Evolutionary conservation across 2,797 vertebrate genomes (phyloP).

Genomic region (Poecilia picta): DNA sequence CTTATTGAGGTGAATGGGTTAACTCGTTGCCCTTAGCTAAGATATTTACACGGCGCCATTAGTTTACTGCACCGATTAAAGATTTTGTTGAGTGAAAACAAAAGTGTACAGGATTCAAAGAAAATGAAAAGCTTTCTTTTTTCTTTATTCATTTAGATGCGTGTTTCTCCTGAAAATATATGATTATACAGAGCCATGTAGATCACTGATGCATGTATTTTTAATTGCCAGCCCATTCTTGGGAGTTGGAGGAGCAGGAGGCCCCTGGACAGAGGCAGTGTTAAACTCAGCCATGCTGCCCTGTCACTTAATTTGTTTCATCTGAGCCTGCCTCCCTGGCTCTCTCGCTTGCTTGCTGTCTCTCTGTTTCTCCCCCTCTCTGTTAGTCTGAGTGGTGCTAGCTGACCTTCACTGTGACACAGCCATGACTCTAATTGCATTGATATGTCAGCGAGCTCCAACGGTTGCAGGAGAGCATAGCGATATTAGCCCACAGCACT

Average conservation of each 20-base stretch:
- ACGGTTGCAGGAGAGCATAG: conserved; percentile 56
- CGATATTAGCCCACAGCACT: conserved; percentile 60
- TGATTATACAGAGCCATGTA: conserved; percentile 64
- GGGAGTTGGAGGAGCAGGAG: conserved; percentile 53
- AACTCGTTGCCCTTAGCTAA: conserved; percentile 45
- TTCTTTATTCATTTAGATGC: conserved; percentile 31
- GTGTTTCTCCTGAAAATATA: conserved; percentile 49
- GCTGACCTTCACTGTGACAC: conserved; percentile 74
- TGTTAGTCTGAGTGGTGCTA: conserved; percentile 58
- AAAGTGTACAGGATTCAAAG: conserved; percentile 24
- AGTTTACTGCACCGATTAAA: conserved; percentile 61
- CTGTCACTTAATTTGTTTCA: conserved; percentile 76
- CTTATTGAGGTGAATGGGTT: conserved; percentile 62
- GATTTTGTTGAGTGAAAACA: conserved; percentile 41
- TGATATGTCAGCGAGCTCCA: conserved; percentile 66
- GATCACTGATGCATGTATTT: conserved; percentile 83
- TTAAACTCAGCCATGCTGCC: conserved; percentile 68
- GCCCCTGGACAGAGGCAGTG: conserved; percentile 67
- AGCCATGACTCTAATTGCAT: conserved; percentile 74
- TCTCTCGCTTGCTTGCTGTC: conserved; percentile 31
- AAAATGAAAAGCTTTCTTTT: neutral
- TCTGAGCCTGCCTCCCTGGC: conserved; percentile 48
- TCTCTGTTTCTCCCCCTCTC: conserved; percentile 29
- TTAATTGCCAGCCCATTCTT: conserved; percentile 82
- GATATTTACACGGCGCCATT: conserved; percentile 49